phyloP scores from a whole-genome alignment of 92 coral and sea anemone genomes.

The Paragorgia papillata region DNA sequence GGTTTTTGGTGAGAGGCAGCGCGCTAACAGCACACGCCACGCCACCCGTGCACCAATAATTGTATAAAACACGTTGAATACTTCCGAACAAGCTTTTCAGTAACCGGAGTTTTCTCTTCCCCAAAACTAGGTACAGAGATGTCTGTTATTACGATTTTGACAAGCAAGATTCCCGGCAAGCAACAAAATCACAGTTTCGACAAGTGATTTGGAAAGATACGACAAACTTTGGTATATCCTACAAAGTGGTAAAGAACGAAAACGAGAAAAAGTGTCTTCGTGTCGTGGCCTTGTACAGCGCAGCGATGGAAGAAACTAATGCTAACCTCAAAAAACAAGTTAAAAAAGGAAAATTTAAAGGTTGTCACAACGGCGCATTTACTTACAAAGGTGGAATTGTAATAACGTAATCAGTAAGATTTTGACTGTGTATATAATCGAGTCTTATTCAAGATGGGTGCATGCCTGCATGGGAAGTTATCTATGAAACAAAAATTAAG shows the following conservation, averaged over 20 bases:
- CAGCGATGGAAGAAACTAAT: slow-evolving; percentile 16
- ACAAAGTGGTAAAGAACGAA: neutral
- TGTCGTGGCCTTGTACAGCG: slow-evolving; percentile 1
- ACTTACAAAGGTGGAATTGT: slow-evolving; percentile 18
- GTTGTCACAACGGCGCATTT: slow-evolving; percentile 4
- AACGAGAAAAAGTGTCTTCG: slow-evolving; percentile 2
- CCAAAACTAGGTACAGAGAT: slow-evolving; percentile 23
- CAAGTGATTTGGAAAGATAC: slow-evolving; percentile 28
- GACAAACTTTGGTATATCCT: slow-evolving; percentile 24
- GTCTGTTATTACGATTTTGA: slow-evolving; percentile 18
- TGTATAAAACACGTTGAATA: no score
- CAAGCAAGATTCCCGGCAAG: neutral
- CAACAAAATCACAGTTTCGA: slow-evolving; percentile 16
- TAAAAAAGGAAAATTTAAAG: slow-evolving; percentile 15
- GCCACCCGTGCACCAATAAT: no score
- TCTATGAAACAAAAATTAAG: no score
- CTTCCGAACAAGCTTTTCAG: no score
- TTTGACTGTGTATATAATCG: no score
- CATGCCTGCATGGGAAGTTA: no score
- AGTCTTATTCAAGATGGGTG: no score
- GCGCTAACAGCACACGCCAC: no score
- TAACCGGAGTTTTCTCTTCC: no score
- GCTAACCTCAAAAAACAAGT: slow-evolving; percentile 10
- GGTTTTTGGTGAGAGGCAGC: no score
- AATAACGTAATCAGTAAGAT: neutral